Conservation (phyloP, 1,140 invertebrate species). For the Drosophila virilis region DNA sequence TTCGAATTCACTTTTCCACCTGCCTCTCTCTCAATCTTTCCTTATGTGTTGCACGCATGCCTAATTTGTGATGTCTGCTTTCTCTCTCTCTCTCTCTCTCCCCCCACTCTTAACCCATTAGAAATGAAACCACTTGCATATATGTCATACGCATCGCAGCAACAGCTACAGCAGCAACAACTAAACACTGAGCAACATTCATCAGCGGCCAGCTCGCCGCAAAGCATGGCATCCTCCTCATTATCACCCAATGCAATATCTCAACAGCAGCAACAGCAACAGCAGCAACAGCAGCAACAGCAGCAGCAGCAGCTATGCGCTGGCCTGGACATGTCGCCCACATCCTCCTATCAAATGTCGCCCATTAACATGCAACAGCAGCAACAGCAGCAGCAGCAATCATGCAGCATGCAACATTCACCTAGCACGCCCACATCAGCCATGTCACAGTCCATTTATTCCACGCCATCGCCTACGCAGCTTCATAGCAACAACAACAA, state of each 20-base stretch:
- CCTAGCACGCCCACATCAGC: conserved; percentile 63
- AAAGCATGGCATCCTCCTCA: conserved; percentile 72
- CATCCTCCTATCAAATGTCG: conserved; percentile 67
- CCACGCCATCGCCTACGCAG: conserved; percentile 69
- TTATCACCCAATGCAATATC: conserved; percentile 62
- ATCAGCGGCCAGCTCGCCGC: conserved; percentile 67
- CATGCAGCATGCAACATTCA: conserved; percentile 69
- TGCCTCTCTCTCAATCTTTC: background rate
- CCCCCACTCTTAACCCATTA: conserved; percentile 10
- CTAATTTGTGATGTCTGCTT: conserved; percentile 77
- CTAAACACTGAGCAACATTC: conserved; percentile 56
- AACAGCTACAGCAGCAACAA: conserved; percentile 45
- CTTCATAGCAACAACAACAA: conserved; percentile 59
- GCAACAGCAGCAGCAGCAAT: conserved; percentile 56
- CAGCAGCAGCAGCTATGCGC: conserved; percentile 50
- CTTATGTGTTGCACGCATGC: conserved; percentile 57
- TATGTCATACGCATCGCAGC: conserved; percentile 71
- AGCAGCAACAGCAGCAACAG: conserved; percentile 40
- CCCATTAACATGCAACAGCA: conserved; percentile 73
- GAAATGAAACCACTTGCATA: conserved; percentile 72
- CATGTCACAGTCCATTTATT: conserved; percentile 63
- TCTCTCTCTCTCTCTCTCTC: conserved; percentile 53
- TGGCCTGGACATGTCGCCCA: conserved; percentile 70
- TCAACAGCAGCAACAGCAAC: conserved; percentile 60
- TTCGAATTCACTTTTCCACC: background rate